A percentile compares a stretch with the other conserved stretches of the same genome.
These are phyloP conservation scores for Helarctos malayanus DNA, from an alignment of 2,797 vertebrate species.

Conservation along the genomic window DNA sequence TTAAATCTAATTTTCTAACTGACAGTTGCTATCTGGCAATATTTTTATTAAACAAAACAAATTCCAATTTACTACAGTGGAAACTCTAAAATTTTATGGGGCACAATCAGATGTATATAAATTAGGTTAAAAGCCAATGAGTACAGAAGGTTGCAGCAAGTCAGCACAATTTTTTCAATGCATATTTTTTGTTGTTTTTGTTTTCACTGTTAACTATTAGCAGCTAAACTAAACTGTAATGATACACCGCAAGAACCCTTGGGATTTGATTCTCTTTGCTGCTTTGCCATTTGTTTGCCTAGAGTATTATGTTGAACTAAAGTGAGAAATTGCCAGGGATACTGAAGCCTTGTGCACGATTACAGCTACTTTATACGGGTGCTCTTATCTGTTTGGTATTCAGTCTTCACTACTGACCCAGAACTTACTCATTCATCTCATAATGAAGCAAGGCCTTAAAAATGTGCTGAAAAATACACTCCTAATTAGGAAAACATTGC, in stretches of 20 bases:
- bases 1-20: slow-evolving; percentile 87
- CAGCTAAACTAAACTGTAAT: slow-evolving; percentile 69
- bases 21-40: slow-evolving; percentile 81
- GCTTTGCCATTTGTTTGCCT: neutral
- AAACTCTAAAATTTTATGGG: slow-evolving; percentile 68
- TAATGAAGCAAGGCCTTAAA: neutral
- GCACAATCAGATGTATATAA: slow-evolving; percentile 55
- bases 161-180: slow-evolving; percentile 74
- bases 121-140: slow-evolving; percentile 66
- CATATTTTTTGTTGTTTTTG: neutral
- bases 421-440: neutral
- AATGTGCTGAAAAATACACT: neutral
- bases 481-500: neutral
- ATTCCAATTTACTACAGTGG: slow-evolving; percentile 86
- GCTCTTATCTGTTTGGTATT: neutral
- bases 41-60: slow-evolving; percentile 88
- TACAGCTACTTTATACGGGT: slow-evolving; percentile 2
- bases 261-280: slow-evolving; percentile 18
- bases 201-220: slow-evolving; percentile 60
- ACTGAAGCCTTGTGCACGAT: neutral
- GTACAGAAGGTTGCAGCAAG: neutral
- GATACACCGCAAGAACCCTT: neutral
- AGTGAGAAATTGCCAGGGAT: neutral
- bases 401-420: slow-evolving; percentile 2
- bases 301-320: neutral